Conservation (phyloP, 2,113 vertebrate species). For the Tylochromis polylepis region DNA sequence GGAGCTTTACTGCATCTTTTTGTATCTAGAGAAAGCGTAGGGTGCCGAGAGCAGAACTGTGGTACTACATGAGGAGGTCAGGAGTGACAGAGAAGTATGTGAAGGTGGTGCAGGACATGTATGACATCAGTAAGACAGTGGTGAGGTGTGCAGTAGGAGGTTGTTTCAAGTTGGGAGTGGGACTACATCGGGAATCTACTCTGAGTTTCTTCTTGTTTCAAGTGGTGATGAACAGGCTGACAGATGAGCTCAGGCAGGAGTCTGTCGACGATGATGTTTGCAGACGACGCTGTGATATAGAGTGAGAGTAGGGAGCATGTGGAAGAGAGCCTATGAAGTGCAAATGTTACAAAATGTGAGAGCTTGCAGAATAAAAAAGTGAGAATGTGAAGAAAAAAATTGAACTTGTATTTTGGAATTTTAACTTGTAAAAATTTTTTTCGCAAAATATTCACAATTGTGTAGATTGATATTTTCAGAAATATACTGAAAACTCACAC, state of each 20-base stretch:
- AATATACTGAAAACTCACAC: too few species aligned
- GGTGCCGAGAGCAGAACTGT: background rate
- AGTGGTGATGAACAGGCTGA: background rate
- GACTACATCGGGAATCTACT: background rate
- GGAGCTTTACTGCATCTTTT: background rate
- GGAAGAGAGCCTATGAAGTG: background rate
- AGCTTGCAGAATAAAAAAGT: background rate
- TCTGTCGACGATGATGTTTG: background rate
- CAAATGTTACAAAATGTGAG: background rate
- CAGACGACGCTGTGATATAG: background rate
- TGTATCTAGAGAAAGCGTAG: background rate
- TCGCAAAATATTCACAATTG: background rate
- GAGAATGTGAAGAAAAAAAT: background rate
- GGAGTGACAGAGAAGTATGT: background rate
- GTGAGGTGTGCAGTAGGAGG: background rate
- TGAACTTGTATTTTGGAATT: background rate
- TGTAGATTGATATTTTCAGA: background rate
- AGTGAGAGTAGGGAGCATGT: background rate
- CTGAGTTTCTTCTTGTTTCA: background rate
- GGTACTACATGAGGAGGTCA: background rate
- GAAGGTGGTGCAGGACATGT: background rate
- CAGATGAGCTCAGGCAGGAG: background rate
- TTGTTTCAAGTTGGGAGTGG: background rate
- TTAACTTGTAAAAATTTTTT: background rate
- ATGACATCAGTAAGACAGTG: background rate